Conservation (phyloP, 1,140 invertebrate genomes). For the Cherax quadricarinatus region DNA sequence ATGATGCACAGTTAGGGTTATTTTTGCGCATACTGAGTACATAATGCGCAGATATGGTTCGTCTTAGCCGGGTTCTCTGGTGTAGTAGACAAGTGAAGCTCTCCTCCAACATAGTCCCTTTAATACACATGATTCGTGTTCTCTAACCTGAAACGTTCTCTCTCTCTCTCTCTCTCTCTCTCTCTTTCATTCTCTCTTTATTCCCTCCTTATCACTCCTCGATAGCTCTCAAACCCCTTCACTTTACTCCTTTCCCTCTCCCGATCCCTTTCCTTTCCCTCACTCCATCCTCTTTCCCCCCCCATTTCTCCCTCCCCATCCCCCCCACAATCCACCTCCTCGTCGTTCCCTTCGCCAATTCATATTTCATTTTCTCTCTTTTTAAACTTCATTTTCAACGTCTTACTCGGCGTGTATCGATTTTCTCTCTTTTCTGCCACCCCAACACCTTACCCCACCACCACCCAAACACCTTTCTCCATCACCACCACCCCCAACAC, state of each 20-base stretch:
- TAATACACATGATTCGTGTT: conserved; percentile 7
- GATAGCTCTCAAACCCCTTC: no score
- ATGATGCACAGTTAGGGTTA: no score
- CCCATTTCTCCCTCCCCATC: no score
- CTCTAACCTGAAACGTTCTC: not conserved
- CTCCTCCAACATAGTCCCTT: not conserved
- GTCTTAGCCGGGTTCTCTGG: not conserved
- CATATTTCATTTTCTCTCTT: conserved; percentile 18
- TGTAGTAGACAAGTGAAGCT: not conserved
- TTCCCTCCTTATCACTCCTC: not conserved
- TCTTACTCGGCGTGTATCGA: conserved; percentile 6
- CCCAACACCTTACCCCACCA: not conserved
- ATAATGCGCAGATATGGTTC: no score
- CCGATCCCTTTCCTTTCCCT: no score
- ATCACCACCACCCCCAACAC: not conserved
- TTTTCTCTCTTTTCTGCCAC: conserved; percentile 3
- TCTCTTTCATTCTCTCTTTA: not conserved
- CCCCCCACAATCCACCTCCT: no score
- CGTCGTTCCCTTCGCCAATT: not conserved
- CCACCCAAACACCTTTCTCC: not conserved
- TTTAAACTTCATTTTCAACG: conserved; percentile 21
- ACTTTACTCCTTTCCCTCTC: no score
- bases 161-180: not conserved
- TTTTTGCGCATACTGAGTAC: no score
- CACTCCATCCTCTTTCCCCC: no score